Conservation (phyloP, 1,140 invertebrate species). For the Zophobas morio region DNA sequence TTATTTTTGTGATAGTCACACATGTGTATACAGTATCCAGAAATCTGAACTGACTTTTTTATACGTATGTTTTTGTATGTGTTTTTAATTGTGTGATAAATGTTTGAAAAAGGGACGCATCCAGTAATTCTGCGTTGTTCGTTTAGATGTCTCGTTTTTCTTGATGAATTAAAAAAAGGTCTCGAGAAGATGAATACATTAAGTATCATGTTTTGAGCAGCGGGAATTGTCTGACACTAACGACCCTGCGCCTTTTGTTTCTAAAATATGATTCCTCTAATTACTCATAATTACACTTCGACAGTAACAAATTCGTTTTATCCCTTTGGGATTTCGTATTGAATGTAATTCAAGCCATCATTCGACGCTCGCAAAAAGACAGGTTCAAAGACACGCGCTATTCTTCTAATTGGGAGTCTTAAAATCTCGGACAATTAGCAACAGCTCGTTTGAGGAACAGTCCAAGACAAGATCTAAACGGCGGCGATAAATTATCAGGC, state of each 20-base stretch:
- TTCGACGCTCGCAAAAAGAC: conserved; percentile 18
- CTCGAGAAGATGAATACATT: conserved; percentile 49
- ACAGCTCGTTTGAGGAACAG: background rate
- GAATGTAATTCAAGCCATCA: conserved; percentile 40
- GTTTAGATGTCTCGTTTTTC: conserved; percentile 22
- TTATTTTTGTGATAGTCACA: too few relatives aligned
- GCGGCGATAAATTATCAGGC: conserved; percentile 55
- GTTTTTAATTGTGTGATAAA: too few relatives aligned
- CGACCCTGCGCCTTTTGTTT: conserved; percentile 59
- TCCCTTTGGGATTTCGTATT: conserved; percentile 45
- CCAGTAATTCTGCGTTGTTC: too few relatives aligned
- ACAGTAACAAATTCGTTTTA: conserved; percentile 54
- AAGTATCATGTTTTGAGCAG: conserved; percentile 54
- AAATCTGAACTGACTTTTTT: too few relatives aligned
- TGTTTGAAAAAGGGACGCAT: too few relatives aligned
- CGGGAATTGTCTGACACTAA: conserved; percentile 59
- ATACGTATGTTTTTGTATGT: too few relatives aligned
- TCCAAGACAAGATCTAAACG: conserved; percentile 41
- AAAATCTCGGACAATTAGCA: conserved; percentile 15
- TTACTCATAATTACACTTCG: conserved; percentile 58
- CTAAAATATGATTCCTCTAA: conserved; percentile 61
- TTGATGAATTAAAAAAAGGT: conserved; percentile 41
- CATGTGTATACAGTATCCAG: too few relatives aligned
- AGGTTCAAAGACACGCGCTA: background rate
- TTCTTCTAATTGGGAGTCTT: conserved; percentile 17